Conservation (phyloP, 2,797 vertebrate genomes). For the Pseudochirops corinnae region DNA sequence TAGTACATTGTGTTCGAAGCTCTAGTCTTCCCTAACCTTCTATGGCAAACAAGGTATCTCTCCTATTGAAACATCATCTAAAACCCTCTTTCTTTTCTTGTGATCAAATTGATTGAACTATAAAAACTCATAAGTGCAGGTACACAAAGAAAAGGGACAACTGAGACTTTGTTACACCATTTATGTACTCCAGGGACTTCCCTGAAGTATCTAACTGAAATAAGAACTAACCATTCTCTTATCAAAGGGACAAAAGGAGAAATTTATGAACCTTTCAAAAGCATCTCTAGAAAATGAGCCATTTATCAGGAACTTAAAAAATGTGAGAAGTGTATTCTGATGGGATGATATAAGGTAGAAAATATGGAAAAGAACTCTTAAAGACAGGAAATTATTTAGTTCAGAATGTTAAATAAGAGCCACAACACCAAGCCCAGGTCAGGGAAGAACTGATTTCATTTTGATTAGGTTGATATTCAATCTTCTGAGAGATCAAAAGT, state of each 20-base stretch:
- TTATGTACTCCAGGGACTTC: constrained; percentile 13
- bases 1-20: background rate
- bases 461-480: constrained; percentile 31
- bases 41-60: background rate
- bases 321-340: background rate
- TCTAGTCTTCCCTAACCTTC: background rate
- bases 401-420: constrained; percentile 55
- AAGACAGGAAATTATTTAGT: constrained; percentile 49
- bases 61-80: constrained; percentile 13
- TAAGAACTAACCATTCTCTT: background rate
- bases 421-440: constrained; percentile 43
- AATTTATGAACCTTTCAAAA: constrained; percentile 18
- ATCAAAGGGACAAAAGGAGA: background rate
- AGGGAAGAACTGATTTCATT: constrained; percentile 51
- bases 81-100: background rate
- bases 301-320: background rate
- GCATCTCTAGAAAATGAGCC: constrained; percentile 4
- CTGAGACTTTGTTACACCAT: background rate
- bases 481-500: constrained; percentile 66
- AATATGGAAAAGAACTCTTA: background rate
- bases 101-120: background rate
- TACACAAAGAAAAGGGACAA: constrained; percentile 12
- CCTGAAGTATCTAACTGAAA: constrained; percentile 18
- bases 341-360: constrained; percentile 28
- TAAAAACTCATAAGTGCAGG: background rate